Evolutionary conservation across 1,140 invertebrate species (phyloP), one percentile per base, ranked within the genome.

Genomic region (Bombus waltoni): DNA sequence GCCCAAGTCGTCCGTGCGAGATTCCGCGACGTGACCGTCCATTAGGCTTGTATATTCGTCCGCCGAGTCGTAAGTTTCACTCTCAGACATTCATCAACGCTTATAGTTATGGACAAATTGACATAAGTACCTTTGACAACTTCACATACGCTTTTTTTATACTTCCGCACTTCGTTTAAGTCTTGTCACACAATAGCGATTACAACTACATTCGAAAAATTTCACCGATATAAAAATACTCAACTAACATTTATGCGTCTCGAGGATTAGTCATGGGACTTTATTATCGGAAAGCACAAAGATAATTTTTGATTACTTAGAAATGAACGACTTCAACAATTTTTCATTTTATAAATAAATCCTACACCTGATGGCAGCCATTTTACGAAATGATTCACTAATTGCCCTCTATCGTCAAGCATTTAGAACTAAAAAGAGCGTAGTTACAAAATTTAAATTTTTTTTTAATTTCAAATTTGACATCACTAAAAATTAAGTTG

Each of bases 21-120:
- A 93, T 92, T 96, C 96, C 89, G 96, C 96, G 91, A 97, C 97
- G 96, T 97, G 97, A 93, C 96, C 97, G 95, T 97, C 97, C 97
- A 97, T 97, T 90, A 97, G 96, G 95, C 97, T 97, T 93, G 97
- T 97, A 90, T 96, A 96, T 95, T 97, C 97, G 94, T 97, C 96
- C 91, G 96, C 96, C 93, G 92, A 94, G 87, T 95, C 95, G 91
- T 91, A 94, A 57, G 42, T 72, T 81, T 95, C 94, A 94, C 94
- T 95, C 89, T 95, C 95, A 95, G 95, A 95, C 95, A 95, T 95
- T 95, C 94, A 95, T 94, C 77, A 94, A 94, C 86, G 40, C 88
- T 78, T 81, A 47, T 74, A 3, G 35, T 82, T 62, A 47, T 38
- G 47, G 40, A 79, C 32, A 32, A 81, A 68, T 83, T 73, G 15